Evolutionary conservation across 1,140 invertebrate species (phyloP).

Genomic region (Nixonia krombeini): DNA sequence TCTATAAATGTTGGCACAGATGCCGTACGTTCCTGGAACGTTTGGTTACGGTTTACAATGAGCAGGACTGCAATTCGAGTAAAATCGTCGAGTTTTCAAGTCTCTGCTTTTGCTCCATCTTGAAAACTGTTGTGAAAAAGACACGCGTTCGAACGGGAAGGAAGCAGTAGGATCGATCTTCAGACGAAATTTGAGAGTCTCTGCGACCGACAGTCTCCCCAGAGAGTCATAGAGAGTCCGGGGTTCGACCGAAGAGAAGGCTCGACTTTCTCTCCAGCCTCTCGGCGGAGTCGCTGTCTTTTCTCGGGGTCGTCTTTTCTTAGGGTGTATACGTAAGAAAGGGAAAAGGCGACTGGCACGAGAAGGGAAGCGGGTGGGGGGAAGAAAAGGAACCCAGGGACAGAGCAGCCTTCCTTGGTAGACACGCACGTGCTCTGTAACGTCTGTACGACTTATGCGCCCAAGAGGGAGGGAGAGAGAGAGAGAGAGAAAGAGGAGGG

Average conservation of each 20-base stretch:
- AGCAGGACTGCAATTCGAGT: no score
- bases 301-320: conserved; percentile 30
- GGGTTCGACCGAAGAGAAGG: conserved; percentile 19
- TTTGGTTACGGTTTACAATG: no score
- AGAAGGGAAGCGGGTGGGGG: conserved; percentile 13
- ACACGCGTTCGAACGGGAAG: conserved; percentile 19
- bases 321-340: conserved; percentile 11
- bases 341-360: conserved; percentile 10
- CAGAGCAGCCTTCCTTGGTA: not conserved
- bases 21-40: no score
- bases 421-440: not conserved
- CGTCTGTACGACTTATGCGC: not conserved
- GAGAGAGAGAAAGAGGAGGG: not conserved
- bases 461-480: not conserved
- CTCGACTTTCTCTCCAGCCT: conserved; percentile 13
- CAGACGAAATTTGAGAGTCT: conserved; percentile 55
- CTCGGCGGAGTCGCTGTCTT: conserved; percentile 37
- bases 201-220: conserved; percentile 46
- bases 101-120: not conserved
- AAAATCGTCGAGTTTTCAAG: no score
- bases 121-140: conserved; percentile 18
- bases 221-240: conserved; percentile 50
- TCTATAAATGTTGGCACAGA: no score
- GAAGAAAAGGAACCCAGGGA: conserved; percentile 6
- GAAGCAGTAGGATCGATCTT: conserved; percentile 25